Evolutionary conservation across 2,797 vertebrate species (phyloP), one percentile per base, ranked within the genome.

Genomic region (Sebastiscus albofasciatus): DNA sequence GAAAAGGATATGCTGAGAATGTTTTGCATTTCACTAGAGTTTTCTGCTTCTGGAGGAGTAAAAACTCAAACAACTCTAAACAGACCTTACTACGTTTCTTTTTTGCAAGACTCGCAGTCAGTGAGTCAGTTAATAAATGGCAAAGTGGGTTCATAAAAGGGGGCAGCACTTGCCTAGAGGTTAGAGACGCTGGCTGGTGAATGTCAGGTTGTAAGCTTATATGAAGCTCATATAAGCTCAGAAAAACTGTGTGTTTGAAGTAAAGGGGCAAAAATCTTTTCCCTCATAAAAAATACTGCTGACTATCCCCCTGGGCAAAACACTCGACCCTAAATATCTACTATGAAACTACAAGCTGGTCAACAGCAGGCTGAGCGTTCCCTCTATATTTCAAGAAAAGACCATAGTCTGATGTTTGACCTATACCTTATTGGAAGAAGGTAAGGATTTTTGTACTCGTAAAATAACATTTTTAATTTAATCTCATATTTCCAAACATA

Each of bases 81-180:
- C 65, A 60, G 62, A 82, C 67, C 58, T 6, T 18, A 24, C 31
- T 31, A n/a, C 31, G 36, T 72, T 83, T 81, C 68, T 79, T 56
- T 85, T 85, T 27, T 83, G 67, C 60, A 54, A 27, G 72, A 77
- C 67, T 67, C 65, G 71, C 72, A 86, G 73, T 61, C 72, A 78
- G 80, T 18, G 52, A 88, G 84, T 77, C 75, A 87, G 85, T 86
- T 90, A 84, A 90, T 89, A 92, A 88, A 91, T 54, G 76, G 75
- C 62, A 85, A 87, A 90, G 84, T 76, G 68, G 74, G 82, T 90
- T 91, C 85, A 90, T 90, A 85, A 88, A 86, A 85, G 83, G 59
- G 72, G 72, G 75, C 77, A 81, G 81, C 33, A 13, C 75, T 87
- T n/a, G 87, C 89, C 89, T 83, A 56, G 73, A 91, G 90, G 84